Conservation (phyloP, 2,888 invertebrate genomes). For the Oligia latruncula region DNA sequence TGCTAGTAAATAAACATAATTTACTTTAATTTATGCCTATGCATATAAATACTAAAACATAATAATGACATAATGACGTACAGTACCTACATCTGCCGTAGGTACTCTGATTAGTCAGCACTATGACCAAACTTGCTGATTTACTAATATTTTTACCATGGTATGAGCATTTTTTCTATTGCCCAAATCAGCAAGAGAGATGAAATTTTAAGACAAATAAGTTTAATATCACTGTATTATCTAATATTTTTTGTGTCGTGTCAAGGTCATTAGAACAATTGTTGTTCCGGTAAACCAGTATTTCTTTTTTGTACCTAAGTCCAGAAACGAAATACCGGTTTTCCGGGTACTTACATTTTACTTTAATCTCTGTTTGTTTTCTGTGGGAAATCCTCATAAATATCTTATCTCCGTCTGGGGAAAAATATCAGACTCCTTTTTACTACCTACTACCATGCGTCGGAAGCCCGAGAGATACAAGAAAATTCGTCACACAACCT, state of each 20-base stretch:
- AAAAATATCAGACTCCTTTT: background rate
- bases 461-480: rapidly evolving
- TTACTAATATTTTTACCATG: background rate
- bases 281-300: too few relatives aligned
- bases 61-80: too few relatives aligned
- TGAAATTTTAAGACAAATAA: background rate
- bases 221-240: background rate
- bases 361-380: too few relatives aligned
- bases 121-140: background rate
- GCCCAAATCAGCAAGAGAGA: background rate
- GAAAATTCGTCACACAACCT: background rate
- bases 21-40: too few relatives aligned
- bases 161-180: background rate
- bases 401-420: background rate
- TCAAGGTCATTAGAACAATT: too few relatives aligned
- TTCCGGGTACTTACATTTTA: too few relatives aligned
- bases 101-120: background rate
- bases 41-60: too few relatives aligned
- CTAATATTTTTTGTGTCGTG: background rate
- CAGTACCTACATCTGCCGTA: background rate
- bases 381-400: background rate
- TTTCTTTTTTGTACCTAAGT: too few relatives aligned
- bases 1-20: too few relatives aligned
- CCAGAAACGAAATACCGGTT: too few relatives aligned
- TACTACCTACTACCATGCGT: background rate